These are phyloP conservation scores for Corythornis cristatus DNA, from an alignment of 2,113 vertebrate genomes.

Conservation along the genomic window DNA sequence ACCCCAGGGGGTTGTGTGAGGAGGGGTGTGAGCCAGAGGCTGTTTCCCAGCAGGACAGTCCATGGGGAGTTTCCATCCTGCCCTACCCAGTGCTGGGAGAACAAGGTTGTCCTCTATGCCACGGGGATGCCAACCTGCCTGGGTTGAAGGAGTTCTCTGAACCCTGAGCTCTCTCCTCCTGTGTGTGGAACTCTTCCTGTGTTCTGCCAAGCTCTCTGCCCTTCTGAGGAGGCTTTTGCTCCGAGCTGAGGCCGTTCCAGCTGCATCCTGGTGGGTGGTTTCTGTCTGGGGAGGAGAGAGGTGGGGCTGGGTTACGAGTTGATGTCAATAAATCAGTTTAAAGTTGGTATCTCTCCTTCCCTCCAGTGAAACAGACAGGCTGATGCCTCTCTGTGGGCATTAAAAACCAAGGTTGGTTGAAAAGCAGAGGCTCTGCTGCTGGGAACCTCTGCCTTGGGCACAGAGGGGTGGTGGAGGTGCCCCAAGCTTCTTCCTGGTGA, in stretches of 20 bases:
- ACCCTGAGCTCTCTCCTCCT: not conserved
- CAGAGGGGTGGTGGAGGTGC: not conserved
- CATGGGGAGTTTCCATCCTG: rapidly evolving
- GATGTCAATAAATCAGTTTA: slow-evolving; percentile 1
- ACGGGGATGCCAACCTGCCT: not conserved
- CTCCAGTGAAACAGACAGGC: not conserved
- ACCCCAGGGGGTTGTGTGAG: not conserved
- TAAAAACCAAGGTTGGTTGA: not conserved
- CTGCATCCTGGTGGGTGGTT: not conserved
- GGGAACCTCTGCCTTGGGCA: not conserved
- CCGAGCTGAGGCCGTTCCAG: not conserved
- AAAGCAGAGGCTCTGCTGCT: not conserved
- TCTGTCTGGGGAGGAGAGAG: not conserved
- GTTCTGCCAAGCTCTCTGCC: not conserved
- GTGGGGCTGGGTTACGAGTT: not conserved
- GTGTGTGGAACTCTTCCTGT: not conserved
- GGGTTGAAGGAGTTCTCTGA: not conserved
- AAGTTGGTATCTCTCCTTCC: not conserved
- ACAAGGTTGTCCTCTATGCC: not conserved
- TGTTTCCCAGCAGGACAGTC: rapidly evolving
- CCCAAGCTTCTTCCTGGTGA: not conserved
- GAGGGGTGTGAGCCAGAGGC: too few species aligned
- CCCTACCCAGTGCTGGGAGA: not conserved
- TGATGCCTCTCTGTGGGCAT: not conserved
- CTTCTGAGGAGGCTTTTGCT: rapidly evolving